Evolutionary conservation across 2,113 vertebrate genomes (phyloP), one percentile per base, ranked within the genome.

Genomic region (Erythrolamprus reginae): DNA sequence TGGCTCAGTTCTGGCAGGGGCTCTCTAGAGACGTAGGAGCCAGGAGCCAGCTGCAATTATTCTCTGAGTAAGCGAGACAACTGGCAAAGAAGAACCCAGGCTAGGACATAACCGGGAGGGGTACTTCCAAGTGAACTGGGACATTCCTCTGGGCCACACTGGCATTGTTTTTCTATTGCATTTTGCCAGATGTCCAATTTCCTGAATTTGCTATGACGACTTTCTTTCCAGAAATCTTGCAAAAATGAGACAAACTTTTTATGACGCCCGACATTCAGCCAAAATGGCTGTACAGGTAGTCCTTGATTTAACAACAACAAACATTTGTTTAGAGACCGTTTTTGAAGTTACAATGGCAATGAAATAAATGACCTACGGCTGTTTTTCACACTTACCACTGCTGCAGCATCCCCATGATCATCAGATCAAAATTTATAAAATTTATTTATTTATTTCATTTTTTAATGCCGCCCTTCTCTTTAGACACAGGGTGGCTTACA

Each of bases 31-130:
- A 61, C 12, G 58, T 47, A 1, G 1, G 7, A 56, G 0, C 0
- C 13, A 0, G 0, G 87, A 56, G 87, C 88, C 5, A 3, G 88
- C 77, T 4, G 42, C 55, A 45, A 0, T n/a, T 2, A 0, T n/a
- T 2, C 83, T 89, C 2, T 0, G 83, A 86, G 83, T 87, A 65
- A 51, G 10, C 4, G 42, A 7, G 48, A 13, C 6, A 55, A 2
- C 38, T 0, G 1, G 33, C 0, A 0, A 1, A 24, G 47, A 88
- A 47, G 45, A 45, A 50, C 47, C 19, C 19, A 0, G 3, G 2
- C 10, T 84, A 88, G 55, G 42, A 82, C 52, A 88, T 26, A 82
- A 15, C 0, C 0, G 42, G 82, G 42, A 45, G 26, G 51, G 52
- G 52, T 70, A 38, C 23, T 10, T 89, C 6, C 45, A 10, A 61